Evolutionary conservation across 2,888 invertebrate genomes (phyloP), one percentile per base, ranked within the genome.

Genomic region (Didymodactylos carnosus): DNA sequence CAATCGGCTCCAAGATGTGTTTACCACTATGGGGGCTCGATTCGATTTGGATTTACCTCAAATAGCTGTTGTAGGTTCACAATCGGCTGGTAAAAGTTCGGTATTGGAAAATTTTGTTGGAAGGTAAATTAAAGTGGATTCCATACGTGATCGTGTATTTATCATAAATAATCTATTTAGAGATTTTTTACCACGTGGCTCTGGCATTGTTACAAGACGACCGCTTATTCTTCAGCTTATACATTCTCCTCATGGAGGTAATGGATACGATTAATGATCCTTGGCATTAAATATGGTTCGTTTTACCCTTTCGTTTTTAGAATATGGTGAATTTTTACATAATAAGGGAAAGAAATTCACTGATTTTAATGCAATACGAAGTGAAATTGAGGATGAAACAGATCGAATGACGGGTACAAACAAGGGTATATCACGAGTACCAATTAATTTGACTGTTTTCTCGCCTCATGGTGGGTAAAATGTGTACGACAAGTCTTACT

Each of bases 21-120:
- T 98, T 87, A 91, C 97, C 79, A 91, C 92, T 84, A 88, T 98
- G 85, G 98, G 97, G 82, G 94, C 97, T 82, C 91, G 93, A 85
- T 91, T 98, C 90, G 92, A 93, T 84, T 87, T 98, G 85, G 98
- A 98, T 19, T 88, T 98, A 84, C 98, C 98, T 80, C 98, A 99
- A 87, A 98, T 98, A 84, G 98, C 97, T 80, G 98, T 99, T 80
- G 97, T 98, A 84, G 98, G 98, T 86, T 97, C 97, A 83, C 98
- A 98, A 86, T 94, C 94, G 83, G 98, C 98, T 83, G 98, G 98
- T 84, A 99, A 99, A 87, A 95, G 95, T 86, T 97, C 95, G 77
- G 98, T 99, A 78, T 87, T 99, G 85, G 98, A 99, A 87, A 99
- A 98, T 86, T 98, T 99, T 86, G 98, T 99, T 81, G 98, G 98